phyloP scores from a whole-genome alignment of 2,888 invertebrate genomes.

The Timema cristinae region DNA sequence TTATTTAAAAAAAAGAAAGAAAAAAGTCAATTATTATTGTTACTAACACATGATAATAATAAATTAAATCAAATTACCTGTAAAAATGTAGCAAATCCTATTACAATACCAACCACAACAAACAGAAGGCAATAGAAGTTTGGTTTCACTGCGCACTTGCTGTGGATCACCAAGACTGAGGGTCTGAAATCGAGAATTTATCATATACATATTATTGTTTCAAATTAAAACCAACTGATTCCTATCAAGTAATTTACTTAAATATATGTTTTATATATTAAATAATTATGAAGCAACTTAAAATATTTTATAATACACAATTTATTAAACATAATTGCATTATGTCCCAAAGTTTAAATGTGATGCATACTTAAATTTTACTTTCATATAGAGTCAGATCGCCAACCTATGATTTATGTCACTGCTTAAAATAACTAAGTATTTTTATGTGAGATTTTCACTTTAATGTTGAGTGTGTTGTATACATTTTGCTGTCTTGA shows the following conservation, averaged over 20 bases:
- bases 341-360: too few species aligned
- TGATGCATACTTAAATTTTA: too few species aligned
- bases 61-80: constrained; percentile 50
- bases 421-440: too few species aligned
- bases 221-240: neutral
- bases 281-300: neutral
- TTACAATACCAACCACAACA: constrained; percentile 59
- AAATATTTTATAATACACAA: too few species aligned
- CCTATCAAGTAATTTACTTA: neutral
- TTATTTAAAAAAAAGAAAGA: neutral
- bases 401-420: too few species aligned
- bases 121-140: constrained; percentile 62
- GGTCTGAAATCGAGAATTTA: constrained; percentile 2
- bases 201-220: neutral
- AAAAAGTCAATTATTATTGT: neutral
- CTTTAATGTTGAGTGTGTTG: too few species aligned
- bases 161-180: constrained; percentile 38
- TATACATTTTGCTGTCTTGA: too few species aligned
- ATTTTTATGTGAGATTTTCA: too few species aligned
- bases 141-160: constrained; percentile 55
- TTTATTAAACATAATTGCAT: too few species aligned
- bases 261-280: neutral
- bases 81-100: constrained; percentile 62
- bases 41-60: neutral
- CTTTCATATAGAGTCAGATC: too few species aligned